Conservation (phyloP, 2,888 invertebrate genomes). For the Drosophila peninsularis region DNA sequence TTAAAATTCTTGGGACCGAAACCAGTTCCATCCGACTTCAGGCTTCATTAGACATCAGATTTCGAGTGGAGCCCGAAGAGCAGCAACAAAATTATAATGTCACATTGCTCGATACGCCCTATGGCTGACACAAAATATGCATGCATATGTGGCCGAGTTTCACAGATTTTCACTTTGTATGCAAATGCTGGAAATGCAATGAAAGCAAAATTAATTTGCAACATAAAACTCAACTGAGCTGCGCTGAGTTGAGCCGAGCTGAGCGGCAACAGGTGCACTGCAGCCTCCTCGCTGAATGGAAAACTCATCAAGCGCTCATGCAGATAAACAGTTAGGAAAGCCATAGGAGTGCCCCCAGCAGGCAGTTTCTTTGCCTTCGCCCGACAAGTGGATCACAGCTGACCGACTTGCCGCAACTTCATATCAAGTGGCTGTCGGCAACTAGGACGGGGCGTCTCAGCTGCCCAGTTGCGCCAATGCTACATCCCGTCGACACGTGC, state of each 20-base stretch:
- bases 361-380: constrained; percentile 28
- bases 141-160: constrained; percentile 27
- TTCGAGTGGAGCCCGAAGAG: constrained; percentile 27
- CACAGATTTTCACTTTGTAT: constrained; percentile 57
- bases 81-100: constrained; percentile 30
- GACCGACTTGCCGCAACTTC: constrained; percentile 58
- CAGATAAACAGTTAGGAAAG: constrained; percentile 75
- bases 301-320: constrained; percentile 62
- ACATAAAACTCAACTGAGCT: constrained; percentile 42
- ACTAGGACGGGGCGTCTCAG: constrained; percentile 28
- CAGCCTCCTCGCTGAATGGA: constrained; percentile 39
- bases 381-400: constrained; percentile 59
- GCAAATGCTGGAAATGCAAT: constrained; percentile 55
- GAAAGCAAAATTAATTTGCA: constrained; percentile 72
- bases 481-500: constrained; percentile 45
- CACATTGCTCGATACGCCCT: constrained; percentile 47
- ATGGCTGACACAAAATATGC: neutral
- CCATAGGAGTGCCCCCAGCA: constrained; percentile 63
- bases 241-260: neutral
- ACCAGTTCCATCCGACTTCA: constrained; percentile 42
- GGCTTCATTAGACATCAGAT: constrained; percentile 61
- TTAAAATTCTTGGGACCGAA: constrained; percentile 37
- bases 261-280: constrained; percentile 40
- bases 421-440: constrained; percentile 36
- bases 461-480: constrained; percentile 21